Percentiles rank a stretch among this genome's conserved stretches.
Conservation (phyloP, 2,113 vertebrate species). For the Sterrhoptilus dennistouni region DNA sequence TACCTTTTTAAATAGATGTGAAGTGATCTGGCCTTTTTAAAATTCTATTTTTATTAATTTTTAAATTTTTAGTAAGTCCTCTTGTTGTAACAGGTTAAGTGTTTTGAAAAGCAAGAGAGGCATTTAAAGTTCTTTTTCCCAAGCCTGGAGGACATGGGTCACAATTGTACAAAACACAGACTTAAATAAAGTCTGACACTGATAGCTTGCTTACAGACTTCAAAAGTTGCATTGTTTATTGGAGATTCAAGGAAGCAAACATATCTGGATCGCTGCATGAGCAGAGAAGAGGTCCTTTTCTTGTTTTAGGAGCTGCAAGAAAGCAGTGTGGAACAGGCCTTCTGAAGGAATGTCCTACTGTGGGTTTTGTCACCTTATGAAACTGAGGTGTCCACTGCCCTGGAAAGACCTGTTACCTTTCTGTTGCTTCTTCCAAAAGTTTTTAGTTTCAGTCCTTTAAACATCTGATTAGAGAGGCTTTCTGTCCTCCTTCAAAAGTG, state of each 20-base stretch:
- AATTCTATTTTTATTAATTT: background rate
- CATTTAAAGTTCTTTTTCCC: background rate
- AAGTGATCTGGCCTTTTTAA: background rate
- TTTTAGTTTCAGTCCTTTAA: background rate
- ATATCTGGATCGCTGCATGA: background rate
- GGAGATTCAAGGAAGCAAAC: background rate
- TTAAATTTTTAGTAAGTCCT: background rate
- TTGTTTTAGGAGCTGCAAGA: background rate
- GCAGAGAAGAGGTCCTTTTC: background rate
- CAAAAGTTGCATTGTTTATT: background rate
- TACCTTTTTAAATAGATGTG: background rate
- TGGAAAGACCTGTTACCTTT: background rate
- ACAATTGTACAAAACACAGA: background rate
- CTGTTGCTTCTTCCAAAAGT: background rate
- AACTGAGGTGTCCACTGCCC: background rate
- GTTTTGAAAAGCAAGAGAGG: background rate
- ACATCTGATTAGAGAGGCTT: background rate
- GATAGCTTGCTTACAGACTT: background rate
- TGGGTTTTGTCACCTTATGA: background rate
- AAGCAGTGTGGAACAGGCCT: background rate
- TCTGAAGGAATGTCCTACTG: background rate
- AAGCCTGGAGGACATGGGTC: background rate
- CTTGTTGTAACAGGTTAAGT: background rate
- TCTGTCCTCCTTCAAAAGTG: background rate
- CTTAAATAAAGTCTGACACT: background rate